These are phyloP conservation scores for Vespertilio murinus DNA, from an alignment of 2,797 vertebrate genomes.

Conservation along the genomic window DNA sequence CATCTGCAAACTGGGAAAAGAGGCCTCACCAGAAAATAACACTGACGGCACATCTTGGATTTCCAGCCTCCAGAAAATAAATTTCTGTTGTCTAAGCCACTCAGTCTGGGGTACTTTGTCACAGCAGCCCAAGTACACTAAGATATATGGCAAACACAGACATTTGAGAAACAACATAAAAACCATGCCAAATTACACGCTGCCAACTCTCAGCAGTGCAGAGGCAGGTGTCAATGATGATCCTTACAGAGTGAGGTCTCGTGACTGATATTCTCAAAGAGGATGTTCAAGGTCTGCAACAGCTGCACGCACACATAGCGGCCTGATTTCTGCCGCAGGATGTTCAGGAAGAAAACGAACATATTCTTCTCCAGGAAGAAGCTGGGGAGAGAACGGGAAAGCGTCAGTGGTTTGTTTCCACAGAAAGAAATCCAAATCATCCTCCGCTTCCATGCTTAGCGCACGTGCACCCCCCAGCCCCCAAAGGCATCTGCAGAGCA, in stretches of 20 bases:
- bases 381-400: conserved; percentile 82
- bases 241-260: conserved; percentile 98
- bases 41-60: neutral
- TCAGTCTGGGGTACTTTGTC: too few relatives aligned
- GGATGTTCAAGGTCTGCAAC: conserved; percentile 97
- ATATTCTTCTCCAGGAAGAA: conserved; percentile 99
- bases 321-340: conserved; percentile 97
- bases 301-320: conserved; percentile 99
- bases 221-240: neutral
- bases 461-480: accelerated
- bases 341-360: conserved; percentile 99
- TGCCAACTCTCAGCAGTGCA: neutral
- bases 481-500: neutral
- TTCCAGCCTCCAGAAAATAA: neutral
- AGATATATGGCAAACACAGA: neutral
- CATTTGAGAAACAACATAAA: neutral
- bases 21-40: neutral
- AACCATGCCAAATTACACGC: neutral
- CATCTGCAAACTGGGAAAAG: neutral
- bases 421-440: neutral
- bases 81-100: neutral
- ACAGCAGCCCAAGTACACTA: neutral
- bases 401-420: neutral
- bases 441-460: neutral
- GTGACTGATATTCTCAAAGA: conserved; percentile 99